These are phyloP conservation scores for Hypsopygia costalis DNA, from an alignment of 2,888 invertebrate species.

Conservation along the genomic window DNA sequence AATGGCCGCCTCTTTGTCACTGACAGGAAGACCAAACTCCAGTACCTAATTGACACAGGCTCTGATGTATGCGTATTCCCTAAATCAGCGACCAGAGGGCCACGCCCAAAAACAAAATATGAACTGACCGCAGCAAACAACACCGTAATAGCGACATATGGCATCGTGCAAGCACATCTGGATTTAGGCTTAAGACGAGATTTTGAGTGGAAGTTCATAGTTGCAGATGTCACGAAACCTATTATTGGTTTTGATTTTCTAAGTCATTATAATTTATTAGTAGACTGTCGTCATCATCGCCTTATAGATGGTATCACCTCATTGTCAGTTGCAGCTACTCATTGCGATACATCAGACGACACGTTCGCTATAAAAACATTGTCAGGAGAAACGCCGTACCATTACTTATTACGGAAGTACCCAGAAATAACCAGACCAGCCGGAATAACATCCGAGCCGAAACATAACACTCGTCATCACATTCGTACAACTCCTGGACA, in stretches of 20 bases:
- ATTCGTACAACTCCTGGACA: conserved; percentile 12
- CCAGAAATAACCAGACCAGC: conserved; percentile 14
- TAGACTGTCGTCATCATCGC: conserved; percentile 27
- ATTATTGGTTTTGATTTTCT: conserved; percentile 43
- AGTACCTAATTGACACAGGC: conserved; percentile 1
- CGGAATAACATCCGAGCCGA: background rate
- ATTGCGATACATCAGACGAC: background rate
- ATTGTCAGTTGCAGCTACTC: conserved; percentile 6
- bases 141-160: conserved; percentile 25
- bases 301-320: conserved; percentile 21
- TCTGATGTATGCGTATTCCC: conserved; percentile 23
- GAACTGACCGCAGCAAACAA: conserved; percentile 35
- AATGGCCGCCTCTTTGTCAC: conserved; percentile 8
- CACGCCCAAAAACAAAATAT: conserved; percentile 20
- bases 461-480: conserved; percentile 2
- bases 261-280: conserved; percentile 29
- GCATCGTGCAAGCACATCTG: conserved; percentile 10
- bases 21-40: conserved; percentile 14
- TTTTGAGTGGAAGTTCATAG: conserved; percentile 32
- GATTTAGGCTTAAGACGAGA: conserved; percentile 16
- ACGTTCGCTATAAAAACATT: background rate
- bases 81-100: conserved; percentile 9
- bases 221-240: conserved; percentile 35
- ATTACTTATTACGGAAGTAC: conserved; percentile 10
- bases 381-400: conserved; percentile 11